Evolutionary conservation across 1,140 invertebrate genomes (phyloP).

Genomic region (Calycopis cecrops): DNA sequence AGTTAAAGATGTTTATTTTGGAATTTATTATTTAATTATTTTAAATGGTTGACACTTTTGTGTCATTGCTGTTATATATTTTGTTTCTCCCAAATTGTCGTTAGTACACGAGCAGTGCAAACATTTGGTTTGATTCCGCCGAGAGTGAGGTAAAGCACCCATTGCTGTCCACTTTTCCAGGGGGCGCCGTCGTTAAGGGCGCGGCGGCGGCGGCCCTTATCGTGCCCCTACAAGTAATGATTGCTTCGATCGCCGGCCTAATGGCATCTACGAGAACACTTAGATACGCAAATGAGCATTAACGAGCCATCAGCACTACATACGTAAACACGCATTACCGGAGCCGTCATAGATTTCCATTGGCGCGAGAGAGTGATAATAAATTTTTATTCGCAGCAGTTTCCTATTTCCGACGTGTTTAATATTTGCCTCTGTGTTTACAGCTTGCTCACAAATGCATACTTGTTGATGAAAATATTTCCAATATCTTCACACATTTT

Average conservation of each 20-base stretch:
- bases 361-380: background rate
- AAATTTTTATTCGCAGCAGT: constrained; percentile 6
- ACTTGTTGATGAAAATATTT: constrained; percentile 3
- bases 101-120: background rate
- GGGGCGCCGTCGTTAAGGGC: constrained; percentile 51
- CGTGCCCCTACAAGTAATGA: constrained; percentile 59
- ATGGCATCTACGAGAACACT: constrained; percentile 63
- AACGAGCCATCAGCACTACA: constrained; percentile 39
- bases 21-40: too few species aligned
- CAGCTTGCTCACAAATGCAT: background rate
- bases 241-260: constrained; percentile 62
- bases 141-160: constrained; percentile 25
- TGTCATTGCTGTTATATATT: too few species aligned
- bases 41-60: too few species aligned
- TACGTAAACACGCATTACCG: constrained; percentile 30
- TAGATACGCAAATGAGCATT: constrained; percentile 72
- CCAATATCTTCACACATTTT: background rate
- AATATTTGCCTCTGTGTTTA: background rate
- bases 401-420: background rate
- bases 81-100: too few species aligned
- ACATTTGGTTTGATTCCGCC: constrained; percentile 22
- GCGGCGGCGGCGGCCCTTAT: constrained; percentile 50
- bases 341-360: background rate
- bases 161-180: constrained; percentile 50
- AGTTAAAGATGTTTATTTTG: too few species aligned